Evolutionary conservation across 2,797 vertebrate species (phyloP), one percentile per base, ranked within the genome.

Genomic region (Florisuga fusca): DNA sequence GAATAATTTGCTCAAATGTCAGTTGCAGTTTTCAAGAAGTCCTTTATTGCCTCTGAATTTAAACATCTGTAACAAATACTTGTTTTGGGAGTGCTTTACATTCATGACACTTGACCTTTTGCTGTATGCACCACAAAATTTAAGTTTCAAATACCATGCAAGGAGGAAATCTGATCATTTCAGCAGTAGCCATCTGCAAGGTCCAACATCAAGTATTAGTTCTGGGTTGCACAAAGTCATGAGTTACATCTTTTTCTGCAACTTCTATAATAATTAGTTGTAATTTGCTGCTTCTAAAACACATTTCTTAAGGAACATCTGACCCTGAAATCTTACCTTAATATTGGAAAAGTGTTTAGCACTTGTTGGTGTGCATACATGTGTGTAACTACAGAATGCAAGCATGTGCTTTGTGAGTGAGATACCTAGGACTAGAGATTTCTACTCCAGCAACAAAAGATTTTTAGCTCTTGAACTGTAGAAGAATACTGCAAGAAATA

Each of bases 1-100:
- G 96, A 98, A 98, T 98, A 98, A 99, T 98, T 99, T 99, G 98
- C 98, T 97, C 97, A 98, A 98, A 98, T 93, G 98, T 98, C 98
- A 98, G 97, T 93, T 98, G 93, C 94, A 99, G 98, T 98, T 98
- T 98, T 97, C 93, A 96, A 96, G 96, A 98, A 98, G 96, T 93
- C 91, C 96, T 97, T 97, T 97, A 97, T 97, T 96, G 93, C 96
- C 96, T 92, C 84, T 95, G 97, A 97, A 97, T 94, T 97, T 97
- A 97, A 98, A 98, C 98, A 99, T 98, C 98, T 99, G 98, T 98
- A 98, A 98, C 97, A 98, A 98, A 98, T 98, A 98, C 96, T 98
- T 98, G 97, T 98, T 98, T 98, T 98, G 95, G 98, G 94, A 98
- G 95, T 95, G 85, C 94, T 97, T 98, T 98, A 98, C 96, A 97